Evolutionary conservation across 2,888 invertebrate species (phyloP).

Genomic region (Caenorhabditis virilis): DNA sequence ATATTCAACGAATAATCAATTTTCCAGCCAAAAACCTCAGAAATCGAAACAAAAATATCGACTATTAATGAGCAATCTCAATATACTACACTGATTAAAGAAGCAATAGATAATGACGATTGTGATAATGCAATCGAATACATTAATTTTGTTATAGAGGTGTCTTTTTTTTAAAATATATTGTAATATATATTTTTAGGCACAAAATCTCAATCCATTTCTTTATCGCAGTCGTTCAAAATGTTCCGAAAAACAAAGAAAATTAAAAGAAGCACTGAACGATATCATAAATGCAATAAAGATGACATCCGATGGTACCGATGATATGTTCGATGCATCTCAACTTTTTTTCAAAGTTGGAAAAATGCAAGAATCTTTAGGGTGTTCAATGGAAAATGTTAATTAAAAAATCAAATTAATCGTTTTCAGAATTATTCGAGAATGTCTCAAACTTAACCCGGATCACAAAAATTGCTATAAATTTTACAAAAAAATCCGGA

Average conservation of each 20-base stretch:
- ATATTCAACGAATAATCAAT: background rate
- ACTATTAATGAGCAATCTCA: slow-evolving; percentile 4
- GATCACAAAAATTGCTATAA: slow-evolving; percentile 94
- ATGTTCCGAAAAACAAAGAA: slow-evolving; percentile 4
- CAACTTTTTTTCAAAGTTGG: slow-evolving; percentile 12
- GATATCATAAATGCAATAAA: slow-evolving; percentile 23
- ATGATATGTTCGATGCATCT: slow-evolving; percentile 12
- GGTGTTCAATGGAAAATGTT: too few relatives aligned
- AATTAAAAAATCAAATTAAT: too few relatives aligned
- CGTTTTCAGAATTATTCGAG: slow-evolving; percentile 89
- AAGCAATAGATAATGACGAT: background rate
- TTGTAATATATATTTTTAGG: background rate
- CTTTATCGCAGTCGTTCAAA: slow-evolving; percentile 9
- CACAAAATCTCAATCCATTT: slow-evolving; percentile 12
- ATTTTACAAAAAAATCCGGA: slow-evolving; percentile 93
- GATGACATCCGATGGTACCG: slow-evolving; percentile 12
- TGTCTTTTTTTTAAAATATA: slow-evolving; percentile 1
- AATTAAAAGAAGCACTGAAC: slow-evolving; percentile 13
- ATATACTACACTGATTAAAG: background rate
- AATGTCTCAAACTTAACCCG: slow-evolving; percentile 94
- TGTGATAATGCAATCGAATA: slow-evolving; percentile 4
- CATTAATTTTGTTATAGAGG: slow-evolving; percentile 10
- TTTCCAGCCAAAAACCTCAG: background rate
- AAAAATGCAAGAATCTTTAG: slow-evolving; percentile 12
- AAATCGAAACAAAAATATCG: background rate